These are phyloP conservation scores for Physocephala rufipes DNA, from an alignment of 2,888 invertebrate genomes.

Conservation along the genomic window DNA sequence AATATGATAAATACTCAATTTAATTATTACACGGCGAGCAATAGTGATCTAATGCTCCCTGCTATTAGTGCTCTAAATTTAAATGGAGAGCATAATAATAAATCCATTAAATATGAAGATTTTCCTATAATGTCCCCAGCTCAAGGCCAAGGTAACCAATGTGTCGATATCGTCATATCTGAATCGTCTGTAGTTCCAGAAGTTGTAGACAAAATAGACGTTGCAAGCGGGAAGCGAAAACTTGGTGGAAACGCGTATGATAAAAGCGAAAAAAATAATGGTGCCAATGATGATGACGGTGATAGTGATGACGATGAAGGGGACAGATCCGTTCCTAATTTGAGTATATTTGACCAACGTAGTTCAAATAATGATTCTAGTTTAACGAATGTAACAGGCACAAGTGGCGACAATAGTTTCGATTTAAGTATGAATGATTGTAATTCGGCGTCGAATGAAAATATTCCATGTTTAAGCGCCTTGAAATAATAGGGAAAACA, in stretches of 20 bases:
- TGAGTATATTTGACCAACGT: constrained; percentile 59
- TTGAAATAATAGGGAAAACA: constrained; percentile 35
- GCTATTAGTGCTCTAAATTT: constrained; percentile 57
- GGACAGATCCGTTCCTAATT: constrained; percentile 54
- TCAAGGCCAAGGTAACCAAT: constrained; percentile 38
- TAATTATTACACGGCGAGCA: constrained; percentile 22
- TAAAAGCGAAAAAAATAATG: background rate
- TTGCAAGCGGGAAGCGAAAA: constrained; percentile 26
- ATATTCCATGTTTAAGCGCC: constrained; percentile 39
- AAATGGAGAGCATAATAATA: constrained; percentile 44
- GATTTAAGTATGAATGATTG: constrained; percentile 60
- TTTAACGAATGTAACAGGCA: constrained; percentile 63
- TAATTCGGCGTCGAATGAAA: constrained; percentile 46
- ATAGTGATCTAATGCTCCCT: constrained; percentile 49
- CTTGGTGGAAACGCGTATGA: constrained; percentile 29
- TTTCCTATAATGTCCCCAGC: background rate
- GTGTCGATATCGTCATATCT: constrained; percentile 47
- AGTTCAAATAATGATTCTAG: constrained; percentile 63
- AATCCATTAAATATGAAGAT: background rate
- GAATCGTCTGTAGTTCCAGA: background rate
- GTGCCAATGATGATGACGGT: constrained; percentile 46
- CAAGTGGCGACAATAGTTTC: constrained; percentile 64
- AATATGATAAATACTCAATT: background rate
- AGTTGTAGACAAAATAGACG: constrained; percentile 15
- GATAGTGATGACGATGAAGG: constrained; percentile 44